phyloP scores from a whole-genome alignment of 2,113 vertebrate genomes.

The Microtus richardsoni region DNA sequence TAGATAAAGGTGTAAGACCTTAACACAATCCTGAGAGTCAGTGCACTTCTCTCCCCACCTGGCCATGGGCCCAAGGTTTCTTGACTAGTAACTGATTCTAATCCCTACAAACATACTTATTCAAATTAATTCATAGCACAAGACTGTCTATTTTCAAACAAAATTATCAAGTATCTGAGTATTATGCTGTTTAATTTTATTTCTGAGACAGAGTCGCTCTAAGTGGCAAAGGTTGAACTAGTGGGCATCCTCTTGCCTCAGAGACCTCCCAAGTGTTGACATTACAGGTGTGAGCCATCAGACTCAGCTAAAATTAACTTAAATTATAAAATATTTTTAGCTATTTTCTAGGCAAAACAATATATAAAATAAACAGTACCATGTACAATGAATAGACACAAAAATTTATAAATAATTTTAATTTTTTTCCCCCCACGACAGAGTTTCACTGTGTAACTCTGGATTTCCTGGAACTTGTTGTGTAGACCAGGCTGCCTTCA shows the following conservation, averaged over 20 bases:
- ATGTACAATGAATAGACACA: background rate
- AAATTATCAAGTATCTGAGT: background rate
- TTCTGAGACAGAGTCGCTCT: background rate
- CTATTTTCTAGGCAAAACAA: background rate
- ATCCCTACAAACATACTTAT: background rate
- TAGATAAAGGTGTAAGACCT: background rate
- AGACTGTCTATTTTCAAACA: constrained; percentile 9
- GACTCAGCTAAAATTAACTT: background rate
- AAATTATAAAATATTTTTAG: background rate
- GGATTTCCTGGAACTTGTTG: background rate
- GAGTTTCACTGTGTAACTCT: background rate
- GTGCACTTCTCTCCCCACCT: background rate
- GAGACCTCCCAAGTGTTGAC: background rate
- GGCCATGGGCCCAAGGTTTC: too few species aligned
- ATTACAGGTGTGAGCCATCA: background rate
- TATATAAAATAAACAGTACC: background rate
- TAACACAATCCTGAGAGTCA: background rate
- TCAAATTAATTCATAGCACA: background rate
- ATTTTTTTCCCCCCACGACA: background rate
- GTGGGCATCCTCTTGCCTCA: background rate
- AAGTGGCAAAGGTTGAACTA: background rate
- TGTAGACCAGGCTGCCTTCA: background rate
- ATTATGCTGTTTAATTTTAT: background rate
- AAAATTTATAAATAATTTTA: background rate
- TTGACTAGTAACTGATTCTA: background rate